Percentiles rank a stretch among this genome's conserved stretches.
Evolutionary conservation across 2,797 vertebrate genomes (phyloP).

Genomic region (Amniataba percoides): DNA sequence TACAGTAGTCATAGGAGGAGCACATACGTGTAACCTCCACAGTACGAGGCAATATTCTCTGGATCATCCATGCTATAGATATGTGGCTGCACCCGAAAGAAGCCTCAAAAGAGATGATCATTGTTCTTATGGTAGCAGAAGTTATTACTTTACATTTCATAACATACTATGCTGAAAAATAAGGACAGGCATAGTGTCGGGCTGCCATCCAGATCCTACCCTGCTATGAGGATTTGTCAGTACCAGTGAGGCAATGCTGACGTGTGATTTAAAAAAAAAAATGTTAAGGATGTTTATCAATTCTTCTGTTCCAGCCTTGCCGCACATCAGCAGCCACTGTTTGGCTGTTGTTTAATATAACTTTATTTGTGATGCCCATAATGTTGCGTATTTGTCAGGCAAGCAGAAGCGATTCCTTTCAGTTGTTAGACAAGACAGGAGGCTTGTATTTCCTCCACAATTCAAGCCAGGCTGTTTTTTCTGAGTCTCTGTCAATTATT

Average conservation of each 20-base stretch:
- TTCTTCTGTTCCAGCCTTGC: not conserved
- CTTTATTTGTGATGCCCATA: no score
- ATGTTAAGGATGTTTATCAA: not conserved
- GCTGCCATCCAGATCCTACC: no score
- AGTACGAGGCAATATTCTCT: not conserved
- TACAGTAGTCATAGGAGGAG: not conserved
- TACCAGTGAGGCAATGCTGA: not conserved
- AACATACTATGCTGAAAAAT: not conserved
- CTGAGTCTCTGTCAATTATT: conserved; percentile 10
- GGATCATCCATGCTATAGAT: not conserved
- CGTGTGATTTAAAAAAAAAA: not conserved
- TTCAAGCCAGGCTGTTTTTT: not conserved
- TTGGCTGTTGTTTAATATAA: not conserved
- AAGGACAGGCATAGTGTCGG: no score
- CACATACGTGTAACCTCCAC: not conserved
- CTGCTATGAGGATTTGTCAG: not conserved
- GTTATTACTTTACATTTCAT: not conserved
- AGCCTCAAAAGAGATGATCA: not conserved
- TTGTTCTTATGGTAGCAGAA: not conserved
- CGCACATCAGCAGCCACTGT: not conserved
- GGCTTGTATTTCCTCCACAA: not conserved
- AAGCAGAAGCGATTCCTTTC: not conserved
- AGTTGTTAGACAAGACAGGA: not conserved
- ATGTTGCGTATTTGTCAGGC: not conserved
- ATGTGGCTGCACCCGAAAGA: not conserved